A percentile compares a stretch with the other conserved stretches of the same genome.
Evolutionary conservation across 2,797 vertebrate genomes (phyloP).

Genomic region (Vireo griseus): DNA sequence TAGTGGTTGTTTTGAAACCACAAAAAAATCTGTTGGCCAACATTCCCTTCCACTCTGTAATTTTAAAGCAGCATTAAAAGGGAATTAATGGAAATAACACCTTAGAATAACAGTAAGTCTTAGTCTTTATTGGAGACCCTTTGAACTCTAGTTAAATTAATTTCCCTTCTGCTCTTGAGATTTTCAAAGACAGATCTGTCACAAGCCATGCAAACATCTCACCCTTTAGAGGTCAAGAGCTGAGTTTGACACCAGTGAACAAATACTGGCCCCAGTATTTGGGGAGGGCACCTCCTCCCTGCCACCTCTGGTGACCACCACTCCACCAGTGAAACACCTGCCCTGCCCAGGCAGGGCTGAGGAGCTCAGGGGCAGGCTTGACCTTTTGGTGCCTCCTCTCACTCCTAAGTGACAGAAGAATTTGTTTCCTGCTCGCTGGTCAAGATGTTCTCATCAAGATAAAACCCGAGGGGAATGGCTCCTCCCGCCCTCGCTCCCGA

Average conservation of each 20-base stretch:
- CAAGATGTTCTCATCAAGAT: not conserved
- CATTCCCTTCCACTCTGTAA: conserved; percentile 2
- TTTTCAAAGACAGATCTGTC: not conserved
- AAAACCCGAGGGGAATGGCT: not conserved
- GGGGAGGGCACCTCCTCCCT: not conserved
- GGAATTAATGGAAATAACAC: conserved; percentile 19
- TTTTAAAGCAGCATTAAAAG: conserved; percentile 21
- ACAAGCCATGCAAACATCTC: not conserved
- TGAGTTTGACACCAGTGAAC: not conserved
- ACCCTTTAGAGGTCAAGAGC: not conserved
- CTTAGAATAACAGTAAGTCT: not conserved
- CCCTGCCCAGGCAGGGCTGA: not conserved
- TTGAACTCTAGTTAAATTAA: conserved; percentile 39
- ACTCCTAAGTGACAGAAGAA: not conserved
- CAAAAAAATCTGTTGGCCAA: not conserved
- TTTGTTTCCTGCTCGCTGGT: not conserved
- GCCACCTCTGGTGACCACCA: not conserved
- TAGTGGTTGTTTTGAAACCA: not conserved
- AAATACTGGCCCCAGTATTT: not conserved
- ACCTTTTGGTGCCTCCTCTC: not conserved
- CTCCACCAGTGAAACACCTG: not conserved
- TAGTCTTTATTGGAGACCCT: not conserved
- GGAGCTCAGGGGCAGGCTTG: not conserved
- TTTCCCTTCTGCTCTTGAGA: conserved; percentile 13
- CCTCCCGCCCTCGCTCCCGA: not conserved